These are phyloP conservation scores for Coptodon bakossiorum DNA, from an alignment of 2,113 vertebrate species.

Conservation along the genomic window DNA sequence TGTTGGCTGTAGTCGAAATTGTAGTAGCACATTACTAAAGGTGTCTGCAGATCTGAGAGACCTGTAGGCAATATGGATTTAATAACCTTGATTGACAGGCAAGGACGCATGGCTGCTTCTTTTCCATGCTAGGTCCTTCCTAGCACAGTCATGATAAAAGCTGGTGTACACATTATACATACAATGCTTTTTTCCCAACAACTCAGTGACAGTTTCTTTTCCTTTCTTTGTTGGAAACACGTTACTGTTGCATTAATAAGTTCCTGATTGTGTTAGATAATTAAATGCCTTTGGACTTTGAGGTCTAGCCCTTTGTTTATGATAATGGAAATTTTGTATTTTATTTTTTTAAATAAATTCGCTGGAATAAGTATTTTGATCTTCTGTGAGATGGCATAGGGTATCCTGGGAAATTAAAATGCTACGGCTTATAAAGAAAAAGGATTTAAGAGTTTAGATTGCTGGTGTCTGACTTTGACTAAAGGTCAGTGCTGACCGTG, in stretches of 20 bases:
- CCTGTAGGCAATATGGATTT: not conserved
- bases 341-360: not conserved
- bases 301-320: not conserved
- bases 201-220: not conserved
- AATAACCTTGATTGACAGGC: not conserved
- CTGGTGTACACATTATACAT: not conserved
- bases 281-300: not conserved
- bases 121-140: not conserved
- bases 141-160: not conserved
- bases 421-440: not conserved
- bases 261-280: not conserved
- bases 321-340: not conserved
- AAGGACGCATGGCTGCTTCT: not conserved
- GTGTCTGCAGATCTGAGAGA: not conserved
- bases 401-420: not conserved
- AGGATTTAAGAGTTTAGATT: not conserved
- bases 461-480: not conserved
- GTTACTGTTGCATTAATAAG: not conserved
- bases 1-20: not conserved
- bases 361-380: not conserved
- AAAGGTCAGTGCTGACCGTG: not conserved
- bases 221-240: not conserved
- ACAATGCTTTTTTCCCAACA: not conserved
- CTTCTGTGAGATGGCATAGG: not conserved
- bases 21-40: not conserved